Evolutionary conservation across 2,113 vertebrate species (phyloP), one percentile per base, ranked within the genome.

Genomic region (Oncorhynchus mykiss): DNA sequence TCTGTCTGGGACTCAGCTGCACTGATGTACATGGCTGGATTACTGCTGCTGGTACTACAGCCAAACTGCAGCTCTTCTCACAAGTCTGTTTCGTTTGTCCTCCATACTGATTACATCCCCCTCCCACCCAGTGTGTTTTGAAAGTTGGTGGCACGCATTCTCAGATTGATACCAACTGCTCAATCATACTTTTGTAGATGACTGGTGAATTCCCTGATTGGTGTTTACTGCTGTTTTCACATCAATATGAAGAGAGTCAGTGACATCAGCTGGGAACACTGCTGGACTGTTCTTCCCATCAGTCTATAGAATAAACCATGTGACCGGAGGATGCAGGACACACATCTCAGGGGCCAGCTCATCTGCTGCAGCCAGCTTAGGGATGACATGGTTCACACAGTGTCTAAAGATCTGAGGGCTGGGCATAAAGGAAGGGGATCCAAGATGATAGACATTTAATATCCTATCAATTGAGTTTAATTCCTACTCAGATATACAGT

Each of bases 1-100:
- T 67, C 67, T 68, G 66, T 18, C 66, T 67, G 66, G 1, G 22
- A 24, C 13, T 67, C 24, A 24, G 27, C 51, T 54, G 13, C 51
- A 20, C 78, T 65, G 1, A 70, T 22, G 73, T 51, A 71, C 77
- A 76, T 24, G 59, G 74, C 27, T 54, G 77, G 83, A 78, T 86
- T 81, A 79, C 25, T 60, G 77, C 68, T 79, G 75, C 75, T 73
- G 70, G 14, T 67, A 59, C 77, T 72, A 72, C 79, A 74, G 5
- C 25, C 25, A 67, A 67, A 57, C 51, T 16, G 18, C 59, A 62
- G n/a, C 54, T 57, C 54, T 57, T 5, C 20, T 20, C 54, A 57
- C 59, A 22, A 22, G 18, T 3, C n/a, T n/a, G 18, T n/a, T 22
- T 62, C 18, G 8, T 22, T 62, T n/a, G 9, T 62, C 59, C 59